These are phyloP conservation scores for Neotoxoptera formosana DNA, from an alignment of 1,140 invertebrate species.

Conservation along the genomic window DNA sequence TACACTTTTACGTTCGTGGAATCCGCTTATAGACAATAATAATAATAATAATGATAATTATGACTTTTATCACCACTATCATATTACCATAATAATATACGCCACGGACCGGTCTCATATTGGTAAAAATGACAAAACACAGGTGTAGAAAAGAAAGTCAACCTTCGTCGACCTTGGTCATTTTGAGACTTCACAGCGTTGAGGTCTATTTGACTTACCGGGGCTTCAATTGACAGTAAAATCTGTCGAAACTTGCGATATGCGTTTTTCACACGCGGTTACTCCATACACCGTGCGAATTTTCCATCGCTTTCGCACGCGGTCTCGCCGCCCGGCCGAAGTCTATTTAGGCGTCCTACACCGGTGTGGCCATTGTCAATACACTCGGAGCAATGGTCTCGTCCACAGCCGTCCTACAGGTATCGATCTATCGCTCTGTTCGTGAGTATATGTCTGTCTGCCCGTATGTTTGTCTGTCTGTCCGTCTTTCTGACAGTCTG, in stretches of 20 bases:
- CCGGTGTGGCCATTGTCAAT: not conserved
- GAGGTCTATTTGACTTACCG: slow-evolving; percentile 44
- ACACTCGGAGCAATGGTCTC: slow-evolving; percentile 19
- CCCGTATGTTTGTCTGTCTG: too few species aligned
- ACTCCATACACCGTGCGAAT: slow-evolving; percentile 49
- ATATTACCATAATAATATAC: not conserved
- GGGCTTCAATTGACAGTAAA: not conserved
- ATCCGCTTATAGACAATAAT: not conserved
- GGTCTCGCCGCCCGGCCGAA: not conserved
- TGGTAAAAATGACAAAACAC: not conserved
- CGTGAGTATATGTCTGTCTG: not conserved
- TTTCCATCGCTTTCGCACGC: slow-evolving; percentile 32
- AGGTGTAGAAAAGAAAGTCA: not conserved
- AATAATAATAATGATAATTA: not conserved
- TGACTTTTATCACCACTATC: not conserved
- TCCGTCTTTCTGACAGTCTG: not conserved
- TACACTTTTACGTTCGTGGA: not conserved
- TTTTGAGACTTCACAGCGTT: slow-evolving; percentile 14
- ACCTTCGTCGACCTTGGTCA: slow-evolving; percentile 36
- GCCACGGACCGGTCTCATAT: not conserved
- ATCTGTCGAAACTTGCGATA: slow-evolving; percentile 46
- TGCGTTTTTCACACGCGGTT: slow-evolving; percentile 36
- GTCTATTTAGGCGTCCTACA: slow-evolving; percentile 44
- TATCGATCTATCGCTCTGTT: not conserved
- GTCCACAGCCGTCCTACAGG: slow-evolving; percentile 13